phyloP scores from a whole-genome alignment of 2,888 invertebrate species.

The Danaus chrysippus region DNA sequence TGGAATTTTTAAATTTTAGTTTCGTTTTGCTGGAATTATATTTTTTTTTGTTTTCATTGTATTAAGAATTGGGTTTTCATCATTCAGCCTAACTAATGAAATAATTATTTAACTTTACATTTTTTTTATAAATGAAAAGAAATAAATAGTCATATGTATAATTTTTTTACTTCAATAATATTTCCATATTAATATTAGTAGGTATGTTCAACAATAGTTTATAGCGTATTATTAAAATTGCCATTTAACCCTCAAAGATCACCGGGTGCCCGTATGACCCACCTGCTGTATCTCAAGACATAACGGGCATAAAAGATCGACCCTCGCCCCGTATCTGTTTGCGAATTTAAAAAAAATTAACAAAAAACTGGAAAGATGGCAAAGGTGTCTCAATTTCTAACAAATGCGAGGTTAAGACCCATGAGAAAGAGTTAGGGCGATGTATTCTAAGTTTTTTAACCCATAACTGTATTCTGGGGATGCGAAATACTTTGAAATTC shows the following conservation, averaged over 20 bases:
- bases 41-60: too few species aligned
- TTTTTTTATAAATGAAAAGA: too few species aligned
- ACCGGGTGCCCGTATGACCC: slow-evolving; percentile 55
- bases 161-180: slow-evolving; percentile 14
- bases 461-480: slow-evolving; percentile 63
- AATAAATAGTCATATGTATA: too few species aligned
- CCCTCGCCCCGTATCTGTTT: slow-evolving; percentile 55
- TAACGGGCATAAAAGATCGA: slow-evolving; percentile 55
- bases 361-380: slow-evolving; percentile 73
- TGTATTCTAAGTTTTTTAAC: slow-evolving; percentile 63
- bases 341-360: slow-evolving; percentile 50
- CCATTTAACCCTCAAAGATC: slow-evolving; percentile 29
- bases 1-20: too few species aligned
- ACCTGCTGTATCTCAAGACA: slow-evolving; percentile 68
- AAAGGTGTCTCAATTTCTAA: slow-evolving; percentile 76
- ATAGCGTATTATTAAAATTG: slow-evolving; percentile 29
- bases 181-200: background rate
- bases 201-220: slow-evolving; percentile 8
- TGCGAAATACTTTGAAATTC: slow-evolving; percentile 53
- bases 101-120: too few species aligned
- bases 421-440: slow-evolving; percentile 76
- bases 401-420: slow-evolving; percentile 77
- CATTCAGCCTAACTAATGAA: too few species aligned
- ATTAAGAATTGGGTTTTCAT: too few species aligned
- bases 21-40: too few species aligned